Evolutionary conservation across 2,797 vertebrate species (phyloP), one percentile per base, ranked within the genome.

Genomic region (Urophycis tenuis): DNA sequence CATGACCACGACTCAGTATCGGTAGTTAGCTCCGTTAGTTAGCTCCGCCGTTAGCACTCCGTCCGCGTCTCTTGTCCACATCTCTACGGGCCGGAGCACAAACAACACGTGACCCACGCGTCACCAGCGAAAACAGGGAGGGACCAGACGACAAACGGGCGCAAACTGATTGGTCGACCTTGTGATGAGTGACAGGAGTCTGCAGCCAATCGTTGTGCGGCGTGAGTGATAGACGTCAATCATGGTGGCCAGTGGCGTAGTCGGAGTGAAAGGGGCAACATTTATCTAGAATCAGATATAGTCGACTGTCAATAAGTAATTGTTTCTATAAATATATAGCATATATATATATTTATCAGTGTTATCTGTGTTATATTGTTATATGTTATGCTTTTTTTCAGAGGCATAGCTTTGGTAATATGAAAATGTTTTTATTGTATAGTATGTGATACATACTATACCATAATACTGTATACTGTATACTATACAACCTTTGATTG

Each of bases 41-140:
- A 91, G 88, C 88, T 88, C 80, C 53, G 53, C 25, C 25, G 87
- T 90, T 94, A 93, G 91, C 92, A 89, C 76, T 76, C 86, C 85
- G 86, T 83, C 83, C 81, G 80, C 89, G 85, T 86, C 91, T 89
- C 83, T 85, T 83, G 80, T 88, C 93, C 94, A 90, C 92, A 92
- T 90, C 90, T 93, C 87, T 89, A 91, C 89, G 82, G 91, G 92
- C 90, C 90, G 86, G 82, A 91, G 95, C 95, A 95, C 95, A 96
- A 96, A 96, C 95, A 95, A 95, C 95, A 95, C 94, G 92, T 96
- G 95, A 95, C 91, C 80, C 2, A n/a, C 84, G 88, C 90, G 92
- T 92, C 92, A 92, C 81, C 90, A 92, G 92, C 92, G 92, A 80
- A 69, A 60, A 12, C 71, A n/a, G 78, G 89, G 88, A 71, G 91